Conservation (phyloP, 1,140 invertebrate species). For the Aphelenchoides fujianensis region DNA sequence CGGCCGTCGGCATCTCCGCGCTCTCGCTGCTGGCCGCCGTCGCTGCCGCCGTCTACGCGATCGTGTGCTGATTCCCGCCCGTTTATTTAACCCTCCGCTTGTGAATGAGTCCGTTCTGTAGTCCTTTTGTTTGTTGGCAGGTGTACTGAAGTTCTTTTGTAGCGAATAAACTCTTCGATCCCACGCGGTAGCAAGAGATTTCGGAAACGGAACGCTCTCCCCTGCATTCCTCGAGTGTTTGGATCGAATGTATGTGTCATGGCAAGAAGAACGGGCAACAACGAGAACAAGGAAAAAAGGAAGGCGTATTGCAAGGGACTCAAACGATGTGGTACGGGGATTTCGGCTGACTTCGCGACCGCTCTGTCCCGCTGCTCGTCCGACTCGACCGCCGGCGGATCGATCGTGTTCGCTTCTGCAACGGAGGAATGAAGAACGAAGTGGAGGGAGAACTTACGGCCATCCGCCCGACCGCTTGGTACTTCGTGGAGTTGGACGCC, state of each 20-base stretch:
- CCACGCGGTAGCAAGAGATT: no score
- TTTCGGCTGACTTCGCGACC: conserved; percentile 13
- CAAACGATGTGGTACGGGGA: conserved; percentile 20
- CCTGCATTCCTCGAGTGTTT: not conserved
- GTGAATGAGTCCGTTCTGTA: not conserved
- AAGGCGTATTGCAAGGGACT: no score
- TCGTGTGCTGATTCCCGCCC: no score
- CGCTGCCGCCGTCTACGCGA: no score
- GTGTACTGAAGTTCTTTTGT: no score
- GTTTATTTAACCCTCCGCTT: no score
- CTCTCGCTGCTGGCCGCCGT: not conserved
- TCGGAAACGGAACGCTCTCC: no score
- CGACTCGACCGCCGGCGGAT: conserved; percentile 50
- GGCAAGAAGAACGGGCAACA: no score
- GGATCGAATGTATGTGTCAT: not conserved
- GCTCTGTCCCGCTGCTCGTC: conserved; percentile 56
- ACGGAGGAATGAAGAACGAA: conserved; percentile 28
- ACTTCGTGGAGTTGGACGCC: conserved; percentile 59
- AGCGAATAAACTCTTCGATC: no score
- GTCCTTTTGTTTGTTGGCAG: no score
- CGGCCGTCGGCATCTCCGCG: not conserved
- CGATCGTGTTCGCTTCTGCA: conserved; percentile 54
- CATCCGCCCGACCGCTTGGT: conserved; percentile 57
- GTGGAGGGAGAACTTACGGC: conserved; percentile 40
- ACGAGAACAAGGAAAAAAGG: no score